Percentiles rank a stretch among this genome's conserved stretches.
Evolutionary conservation across 2,888 invertebrate species (phyloP).

Genomic region (Cabera pusaria): DNA sequence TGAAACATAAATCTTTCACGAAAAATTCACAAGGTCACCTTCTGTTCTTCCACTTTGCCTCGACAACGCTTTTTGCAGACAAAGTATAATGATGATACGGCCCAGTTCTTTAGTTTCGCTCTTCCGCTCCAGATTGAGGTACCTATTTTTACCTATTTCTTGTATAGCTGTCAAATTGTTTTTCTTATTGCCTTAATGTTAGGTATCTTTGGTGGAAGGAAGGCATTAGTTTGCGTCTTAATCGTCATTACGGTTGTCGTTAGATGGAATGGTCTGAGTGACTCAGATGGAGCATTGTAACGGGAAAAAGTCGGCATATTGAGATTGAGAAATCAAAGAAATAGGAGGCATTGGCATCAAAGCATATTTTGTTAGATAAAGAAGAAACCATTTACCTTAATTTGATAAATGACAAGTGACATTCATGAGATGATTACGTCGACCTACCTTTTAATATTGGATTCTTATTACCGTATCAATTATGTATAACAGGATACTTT

Average conservation of each 20-base stretch:
- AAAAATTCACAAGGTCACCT: slow-evolving; percentile 2
- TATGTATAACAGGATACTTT: no score
- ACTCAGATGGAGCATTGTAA: slow-evolving; percentile 3
- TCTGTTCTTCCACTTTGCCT: slow-evolving; percentile 47
- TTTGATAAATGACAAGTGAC: no score
- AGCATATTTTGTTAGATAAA: no score
- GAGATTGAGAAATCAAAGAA: no score
- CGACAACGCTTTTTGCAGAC: slow-evolving; percentile 61
- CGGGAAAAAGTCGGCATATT: no score
- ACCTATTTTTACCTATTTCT: slow-evolving; percentile 20
- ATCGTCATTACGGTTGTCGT: slow-evolving; percentile 21
- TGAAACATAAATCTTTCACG: no score
- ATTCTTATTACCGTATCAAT: no score
- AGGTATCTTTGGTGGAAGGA: slow-evolving; percentile 18
- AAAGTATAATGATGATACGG: slow-evolving; percentile 51
- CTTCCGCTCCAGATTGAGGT: slow-evolving; percentile 27
- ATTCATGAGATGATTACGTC: no score
- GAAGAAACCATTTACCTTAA: no score
- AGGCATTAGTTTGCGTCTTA: slow-evolving; percentile 24
- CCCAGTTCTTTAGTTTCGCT: slow-evolving; percentile 41
- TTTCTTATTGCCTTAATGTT: slow-evolving; percentile 20
- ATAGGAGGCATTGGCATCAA: no score
- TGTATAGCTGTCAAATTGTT: slow-evolving; percentile 24
- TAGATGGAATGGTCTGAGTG: slow-evolving; percentile 12
- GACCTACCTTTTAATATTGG: no score